Conservation (phyloP, 1,140 invertebrate genomes). For the Drosophila jambulina region DNA sequence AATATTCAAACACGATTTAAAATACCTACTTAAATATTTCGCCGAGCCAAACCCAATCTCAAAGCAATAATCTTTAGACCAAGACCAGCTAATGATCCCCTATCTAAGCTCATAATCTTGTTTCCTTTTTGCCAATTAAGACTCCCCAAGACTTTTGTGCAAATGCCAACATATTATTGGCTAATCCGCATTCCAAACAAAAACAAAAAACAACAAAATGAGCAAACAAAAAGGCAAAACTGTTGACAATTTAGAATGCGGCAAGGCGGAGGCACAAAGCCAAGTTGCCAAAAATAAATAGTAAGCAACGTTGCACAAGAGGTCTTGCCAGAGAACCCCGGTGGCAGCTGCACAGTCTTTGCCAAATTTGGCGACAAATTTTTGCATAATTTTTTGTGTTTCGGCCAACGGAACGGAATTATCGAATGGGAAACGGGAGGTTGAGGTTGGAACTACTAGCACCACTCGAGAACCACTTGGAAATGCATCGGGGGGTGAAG, state of each 20-base stretch:
- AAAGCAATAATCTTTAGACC: slow-evolving; percentile 7
- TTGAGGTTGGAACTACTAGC: slow-evolving; percentile 1
- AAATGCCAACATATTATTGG: slow-evolving; percentile 36
- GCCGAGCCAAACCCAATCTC: not conserved
- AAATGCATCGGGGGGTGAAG: not conserved
- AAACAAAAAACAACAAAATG: slow-evolving; percentile 4
- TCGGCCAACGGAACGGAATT: slow-evolving; percentile 3
- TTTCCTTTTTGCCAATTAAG: slow-evolving; percentile 45
- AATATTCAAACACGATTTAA: slow-evolving; percentile 1
- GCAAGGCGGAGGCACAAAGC: slow-evolving; percentile 29
- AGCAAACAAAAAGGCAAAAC: slow-evolving; percentile 9
- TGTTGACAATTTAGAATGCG: slow-evolving; percentile 42
- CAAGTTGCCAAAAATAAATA: slow-evolving; percentile 42
- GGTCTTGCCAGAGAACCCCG: slow-evolving; percentile 6
- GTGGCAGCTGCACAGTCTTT: slow-evolving; percentile 25
- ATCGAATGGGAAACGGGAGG: slow-evolving; percentile 15
- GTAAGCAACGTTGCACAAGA: slow-evolving; percentile 30
- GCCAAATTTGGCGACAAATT: slow-evolving; percentile 45
- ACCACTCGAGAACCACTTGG: slow-evolving; percentile 31
- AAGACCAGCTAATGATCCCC: slow-evolving; percentile 25
- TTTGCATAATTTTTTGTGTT: slow-evolving; percentile 29
- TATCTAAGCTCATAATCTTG: slow-evolving; percentile 42
- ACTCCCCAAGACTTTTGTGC: slow-evolving; percentile 21
- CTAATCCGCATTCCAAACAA: slow-evolving; percentile 15
- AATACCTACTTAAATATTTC: not conserved